A percentile compares a stretch with the other conserved stretches of the same genome.
Conservation (phyloP, 2,113 vertebrate genomes). For the Galeopterus variegatus region DNA sequence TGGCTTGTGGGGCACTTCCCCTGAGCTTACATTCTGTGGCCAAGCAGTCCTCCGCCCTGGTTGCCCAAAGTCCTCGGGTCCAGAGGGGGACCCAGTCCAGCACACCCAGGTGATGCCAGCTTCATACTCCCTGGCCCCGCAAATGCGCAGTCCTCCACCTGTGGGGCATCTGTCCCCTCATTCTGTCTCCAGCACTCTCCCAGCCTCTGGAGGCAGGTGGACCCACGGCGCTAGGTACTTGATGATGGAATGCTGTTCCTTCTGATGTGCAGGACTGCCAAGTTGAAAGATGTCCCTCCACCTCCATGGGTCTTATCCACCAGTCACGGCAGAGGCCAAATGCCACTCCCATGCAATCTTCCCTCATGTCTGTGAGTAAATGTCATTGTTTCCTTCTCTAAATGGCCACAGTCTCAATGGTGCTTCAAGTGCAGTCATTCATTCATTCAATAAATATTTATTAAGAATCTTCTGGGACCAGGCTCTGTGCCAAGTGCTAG, state of each 20-base stretch:
- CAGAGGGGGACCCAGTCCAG: not conserved
- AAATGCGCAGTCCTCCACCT: not conserved
- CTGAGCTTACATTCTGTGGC: not conserved
- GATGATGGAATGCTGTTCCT: not conserved
- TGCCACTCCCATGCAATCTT: not conserved
- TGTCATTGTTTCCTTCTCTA: not conserved
- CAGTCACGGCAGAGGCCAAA: not conserved
- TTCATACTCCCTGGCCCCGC: not conserved
- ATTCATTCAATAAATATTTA: slow-evolving; percentile 5
- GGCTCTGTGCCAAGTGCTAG: slow-evolving; percentile 40
- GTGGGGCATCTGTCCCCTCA: not conserved
- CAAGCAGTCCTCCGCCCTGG: not conserved
- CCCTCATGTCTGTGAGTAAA: slow-evolving; percentile 37
- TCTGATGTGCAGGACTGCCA: not conserved
- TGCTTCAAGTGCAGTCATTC: slow-evolving; percentile 32
- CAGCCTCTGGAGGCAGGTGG: not conserved
- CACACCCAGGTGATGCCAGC: not conserved
- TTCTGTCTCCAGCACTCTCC: not conserved
- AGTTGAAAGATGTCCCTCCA: not conserved
- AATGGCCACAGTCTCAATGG: not conserved
- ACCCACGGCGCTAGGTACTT: not conserved
- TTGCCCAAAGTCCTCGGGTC: not conserved
- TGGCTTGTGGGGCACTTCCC: not conserved
- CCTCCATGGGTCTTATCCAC: not conserved
- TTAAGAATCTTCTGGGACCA: slow-evolving; percentile 3